These are phyloP conservation scores for Petrocephalus zakoni DNA, from an alignment of 2,113 vertebrate genomes.

Conservation along the genomic window DNA sequence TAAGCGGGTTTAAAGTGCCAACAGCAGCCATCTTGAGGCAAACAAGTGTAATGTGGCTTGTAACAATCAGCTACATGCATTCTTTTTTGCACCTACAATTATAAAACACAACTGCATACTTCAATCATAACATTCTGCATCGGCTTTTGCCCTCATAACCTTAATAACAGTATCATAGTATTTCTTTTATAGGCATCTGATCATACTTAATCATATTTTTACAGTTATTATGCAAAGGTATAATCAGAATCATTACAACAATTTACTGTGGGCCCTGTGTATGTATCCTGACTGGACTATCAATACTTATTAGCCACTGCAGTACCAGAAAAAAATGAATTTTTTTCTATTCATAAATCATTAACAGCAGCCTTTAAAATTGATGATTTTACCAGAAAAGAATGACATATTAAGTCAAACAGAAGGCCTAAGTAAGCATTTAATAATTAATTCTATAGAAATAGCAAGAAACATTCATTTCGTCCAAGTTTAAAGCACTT, in stretches of 20 bases:
- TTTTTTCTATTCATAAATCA: background rate
- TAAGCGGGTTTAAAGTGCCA: background rate
- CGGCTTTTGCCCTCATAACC: background rate
- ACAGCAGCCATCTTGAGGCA: background rate
- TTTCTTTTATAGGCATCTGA: background rate
- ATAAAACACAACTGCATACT: background rate
- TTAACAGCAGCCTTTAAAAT: slow-evolving; percentile 9
- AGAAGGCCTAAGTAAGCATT: background rate
- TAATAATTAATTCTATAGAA: slow-evolving; percentile 12
- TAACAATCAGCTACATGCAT: background rate
- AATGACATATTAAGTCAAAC: slow-evolving; percentile 7
- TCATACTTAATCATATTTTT: background rate
- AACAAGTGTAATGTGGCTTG: background rate
- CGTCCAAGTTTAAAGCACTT: background rate
- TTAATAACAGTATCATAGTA: background rate
- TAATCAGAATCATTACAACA: background rate
- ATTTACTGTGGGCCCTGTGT: background rate
- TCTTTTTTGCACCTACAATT: background rate
- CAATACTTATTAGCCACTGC: background rate
- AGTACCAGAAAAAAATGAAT: background rate
- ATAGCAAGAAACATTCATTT: background rate
- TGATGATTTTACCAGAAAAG: background rate
- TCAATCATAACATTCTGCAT: background rate
- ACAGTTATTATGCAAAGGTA: background rate
- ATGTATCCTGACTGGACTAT: background rate